Evolutionary conservation across 2,888 invertebrate genomes (phyloP), one percentile per base, ranked within the genome.

Genomic region (Rotaria macrura): DNA sequence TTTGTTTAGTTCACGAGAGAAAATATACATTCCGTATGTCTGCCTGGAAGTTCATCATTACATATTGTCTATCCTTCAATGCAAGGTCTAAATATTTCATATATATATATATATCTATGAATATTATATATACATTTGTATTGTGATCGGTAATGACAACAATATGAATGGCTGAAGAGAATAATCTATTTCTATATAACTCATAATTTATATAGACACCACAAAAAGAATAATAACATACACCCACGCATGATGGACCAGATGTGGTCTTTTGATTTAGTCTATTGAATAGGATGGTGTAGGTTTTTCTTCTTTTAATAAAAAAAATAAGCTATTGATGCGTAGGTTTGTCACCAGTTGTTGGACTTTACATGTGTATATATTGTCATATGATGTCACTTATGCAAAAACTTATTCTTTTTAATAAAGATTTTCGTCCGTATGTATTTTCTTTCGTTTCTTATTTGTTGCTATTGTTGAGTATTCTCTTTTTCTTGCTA

Each of bases 141-240:
- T 65, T 65, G 34, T 38, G 65, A 65, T 65, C 65, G 65, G 38
- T 65, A 65, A 65, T 65, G 65, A 65, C 65, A 65, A 65, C 65
- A 65, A 65, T 65, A 65, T 65, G 65, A 65, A 65, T 65, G 65
- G 34, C 17, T 65, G 29, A 65, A 65, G 17, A 65, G 65, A 38
- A 65, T 20, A 65, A 65, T 34, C 34, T 65, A 65, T 65, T 65
- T 65, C 29, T 65, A 34, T 65, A 14, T 5, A 65, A 65, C 34
- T 34, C 34, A 65, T 65, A 65, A 65, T 65, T 65, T 65, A 29
- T 65, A 65, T 34, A 17, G 65, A 20, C n/a, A 65, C 9, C 10
- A 47, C 10, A 25, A 25, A 54, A 25, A 29, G 34, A 34, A 65
- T 17, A 34, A 65, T 34, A 34, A 34, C 65, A 65, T 65, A 29